Base-by-base conservation (phyloP, 2,888 invertebrate genomes). In the Eulithis testata region DNA sequence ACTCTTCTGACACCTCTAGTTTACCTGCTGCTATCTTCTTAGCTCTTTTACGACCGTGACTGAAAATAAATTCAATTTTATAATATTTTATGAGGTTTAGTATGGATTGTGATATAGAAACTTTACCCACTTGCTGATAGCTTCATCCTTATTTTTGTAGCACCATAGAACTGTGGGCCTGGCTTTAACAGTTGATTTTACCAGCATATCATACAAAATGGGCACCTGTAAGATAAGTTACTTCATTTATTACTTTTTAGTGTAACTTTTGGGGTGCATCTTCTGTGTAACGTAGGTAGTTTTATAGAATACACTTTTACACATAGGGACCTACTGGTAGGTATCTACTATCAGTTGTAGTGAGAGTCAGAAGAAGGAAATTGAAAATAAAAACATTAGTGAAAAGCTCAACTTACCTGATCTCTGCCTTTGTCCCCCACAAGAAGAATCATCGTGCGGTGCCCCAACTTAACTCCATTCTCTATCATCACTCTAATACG, bases 161-260 rank as follows among this genome's bases (percentile, higher is more conserved):
- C 99, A 99, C 99, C 99, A 99, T 9, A 99, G 90, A 0, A 99
- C 98, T 51, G 96, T 96, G 0, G 99, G 99, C 49, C 99, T 94
- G 0, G 98, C 96, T 89, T 98, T 98, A 0, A 99, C 96, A 57
- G 96, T 96, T 0, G 99, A 97, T 91, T 99, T 99, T 0, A 98
- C 96, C 52, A 99, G 91, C 96, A 99, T 99, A 83, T 99, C 99
- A 93, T 99, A 99, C 4, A 99, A 92, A 84, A 99, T 97, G 5
- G 99, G 98, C 11, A 99, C 97, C 98, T 98, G 78, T 62, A 84
- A 84, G 37, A 58, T 43, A 40, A 21, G 21, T 40, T 40, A 8
- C 8, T 11, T 40, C 2, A 3, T 40, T 8, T 40, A 6, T 40
- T 40, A 9, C 1, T 0, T 49, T 49, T 14, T 47, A 3, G 14